Base-by-base conservation (phyloP, 2,113 vertebrate species). In the Pyxicephalus adspersus region DNA sequence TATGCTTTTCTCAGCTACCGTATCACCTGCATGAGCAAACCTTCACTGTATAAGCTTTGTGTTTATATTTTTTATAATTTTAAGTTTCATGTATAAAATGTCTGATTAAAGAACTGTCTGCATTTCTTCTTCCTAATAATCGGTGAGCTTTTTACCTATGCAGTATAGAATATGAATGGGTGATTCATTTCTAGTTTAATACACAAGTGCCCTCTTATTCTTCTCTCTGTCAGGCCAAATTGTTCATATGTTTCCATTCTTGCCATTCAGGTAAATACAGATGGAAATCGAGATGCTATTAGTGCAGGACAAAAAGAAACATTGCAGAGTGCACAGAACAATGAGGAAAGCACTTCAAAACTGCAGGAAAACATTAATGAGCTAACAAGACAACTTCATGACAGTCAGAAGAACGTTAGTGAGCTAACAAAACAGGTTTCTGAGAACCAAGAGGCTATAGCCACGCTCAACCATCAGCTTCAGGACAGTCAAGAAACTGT, bases 321-420 rank as follows among this genome's bases (percentile, higher is more conserved):
- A 66, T 89, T 89, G 22, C 55, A 74, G 6, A 16, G 4, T 26
- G 25, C 88, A 65, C 84, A 84, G 86, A 83, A 64, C 74, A 51
- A 38, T 28, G 52, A 82, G 17, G 70, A 82, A 16, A n/a, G 23
- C 58, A 66, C 9, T 38, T 54, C 3, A 3, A 75, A 57, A 58
- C 61, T 75, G 3, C 50, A 75, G 13, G 70, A 75, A 45, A 22
- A n/a, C 19, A 31, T 81, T 7, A 58, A 54, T 58, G 63, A 82
- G 19, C 70, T 82, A 11, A 66, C 80, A 66, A 38, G 63, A 20
- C 61, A 75, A 18, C 51, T 81, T n/a, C 60, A 81, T 3, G 79
- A 81, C 61, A 81, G 70, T 38, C 45, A 81, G 15, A 52, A 64
- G 52, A 78, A 23, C 22, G 45, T 78, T 29, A 58, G 2, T 31